Evolutionary conservation across 2,888 invertebrate species (phyloP), one percentile per base, ranked within the genome.

Genomic region (Cantharis flavilabris): DNA sequence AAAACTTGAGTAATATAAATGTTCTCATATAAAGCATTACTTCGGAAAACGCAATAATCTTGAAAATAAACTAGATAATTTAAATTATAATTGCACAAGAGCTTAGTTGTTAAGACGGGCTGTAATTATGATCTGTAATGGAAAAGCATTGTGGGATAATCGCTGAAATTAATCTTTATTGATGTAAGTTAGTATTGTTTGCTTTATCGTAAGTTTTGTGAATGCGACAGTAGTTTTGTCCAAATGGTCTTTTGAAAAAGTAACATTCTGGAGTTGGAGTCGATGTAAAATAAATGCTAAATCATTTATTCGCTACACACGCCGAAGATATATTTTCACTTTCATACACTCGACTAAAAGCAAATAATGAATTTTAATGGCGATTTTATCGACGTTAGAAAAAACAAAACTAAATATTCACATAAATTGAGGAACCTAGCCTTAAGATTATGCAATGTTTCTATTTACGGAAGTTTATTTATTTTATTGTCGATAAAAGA

Each of bases 361-460:
- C 87, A 84, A 86, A 86, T 87, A 87, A 87, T 87, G 88, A 87
- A 88, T 88, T 87, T 87, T 87, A 88, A 86, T 84, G 83, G 81
- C 71, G 79, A 83, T 82, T 86, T 86, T 86, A 86, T 81, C 83
- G 83, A n/a, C 3, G 2, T 49, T n/a, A n/a, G 49, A n/a, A 49
- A 49, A n/a, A 49, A n/a, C n/a, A n/a, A 49, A n/a, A 2, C 7
- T 49, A 49, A n/a, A 49, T 49, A n/a, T n/a, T 49, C n/a, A 7
- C n/a, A 7, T n/a, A 49, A 49, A 49, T n/a, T n/a, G n/a, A 49
- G 49, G n/a, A 49, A n/a, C 2, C 1, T 49, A n/a, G n/a, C n/a
- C 7, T 49, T n/a, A 49, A 49, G n/a, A n/a, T 49, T 49, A n/a
- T 49, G 9, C 49, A 49, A 49, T 49, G 13, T 49, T 49, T 49